Evolutionary conservation across 1,140 invertebrate species (phyloP), one percentile per base, ranked within the genome.

Genomic region (Drosophila ohnishii): DNA sequence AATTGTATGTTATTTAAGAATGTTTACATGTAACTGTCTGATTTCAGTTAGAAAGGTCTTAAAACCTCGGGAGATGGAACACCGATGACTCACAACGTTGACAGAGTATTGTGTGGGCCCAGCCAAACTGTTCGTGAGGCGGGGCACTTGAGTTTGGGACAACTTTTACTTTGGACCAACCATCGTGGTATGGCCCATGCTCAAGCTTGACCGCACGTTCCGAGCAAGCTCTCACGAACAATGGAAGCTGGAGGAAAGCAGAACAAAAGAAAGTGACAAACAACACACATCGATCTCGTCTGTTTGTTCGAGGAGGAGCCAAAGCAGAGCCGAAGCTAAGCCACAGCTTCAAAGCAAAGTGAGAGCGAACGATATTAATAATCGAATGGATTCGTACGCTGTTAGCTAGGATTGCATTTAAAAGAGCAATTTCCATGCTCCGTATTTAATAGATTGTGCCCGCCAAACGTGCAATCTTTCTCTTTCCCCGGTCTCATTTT

Each of bases 211-310:
- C 77, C 81, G 75, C 66, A 63, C 78, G 78, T 73, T 70, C 67
- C 51, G 30, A 70, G 50, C 19, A 74, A 77, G 44, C 75, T 67
- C 61, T 67, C 44, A 53, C 73, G 62, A 72, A 76, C 62, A 71
- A 79, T 76, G 37, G 44, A 32, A 47, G 34, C 34, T 22, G 32
- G 48, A 66, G 11, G 45, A 66, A 78, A 59, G 48, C 63, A 87
- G 78, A 86, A 87, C 83, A 87, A 79, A 83, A 86, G 83, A 86
- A 87, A 87, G 83, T 86, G 66, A 77, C 73, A 77, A 45, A 61
- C 28, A 61, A 72, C 35, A 57, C 28, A 61, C 34, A 51, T 47
- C 40, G 30, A 59, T 57, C 55, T 44, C 19, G 14, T n/a, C 19
- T 48, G 2, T 28, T 25, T 40, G 25, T 40, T 34, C 51, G 65